phyloP scores from a whole-genome alignment of 2,113 vertebrate species.

The Notarius lentiginosus region DNA sequence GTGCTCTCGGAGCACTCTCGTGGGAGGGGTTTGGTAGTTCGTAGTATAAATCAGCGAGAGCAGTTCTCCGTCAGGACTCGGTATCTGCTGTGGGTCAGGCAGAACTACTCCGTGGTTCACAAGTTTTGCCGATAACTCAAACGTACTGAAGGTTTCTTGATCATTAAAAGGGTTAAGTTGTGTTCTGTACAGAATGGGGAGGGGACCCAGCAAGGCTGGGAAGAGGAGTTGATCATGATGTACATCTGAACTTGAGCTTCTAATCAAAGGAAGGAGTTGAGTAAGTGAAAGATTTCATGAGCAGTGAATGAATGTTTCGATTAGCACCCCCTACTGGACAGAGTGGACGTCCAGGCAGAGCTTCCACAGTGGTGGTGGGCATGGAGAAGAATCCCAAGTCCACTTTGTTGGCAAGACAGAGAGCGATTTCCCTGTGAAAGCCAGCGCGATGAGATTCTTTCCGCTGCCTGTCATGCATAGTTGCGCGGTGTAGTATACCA shows the following conservation, averaged over 20 bases:
- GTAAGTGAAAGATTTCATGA: neutral
- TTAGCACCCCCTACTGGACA: conserved; percentile 1
- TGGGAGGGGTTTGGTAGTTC: too few species aligned
- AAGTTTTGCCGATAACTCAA: neutral
- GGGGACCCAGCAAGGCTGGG: neutral
- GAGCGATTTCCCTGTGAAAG: neutral
- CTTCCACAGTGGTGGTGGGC: neutral
- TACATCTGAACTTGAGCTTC: neutral
- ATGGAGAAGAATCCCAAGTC: conserved; percentile 31
- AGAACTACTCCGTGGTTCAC: neutral
- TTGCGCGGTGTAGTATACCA: conserved; percentile 31
- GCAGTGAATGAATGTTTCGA: neutral
- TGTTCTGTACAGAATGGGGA: neutral
- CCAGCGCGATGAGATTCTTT: conserved; percentile 57
- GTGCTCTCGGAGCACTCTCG: too few species aligned
- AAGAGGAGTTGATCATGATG: neutral
- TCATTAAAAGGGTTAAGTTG: neutral
- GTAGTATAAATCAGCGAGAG: neutral
- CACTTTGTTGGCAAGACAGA: neutral
- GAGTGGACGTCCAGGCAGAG: neutral
- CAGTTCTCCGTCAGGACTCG: neutral
- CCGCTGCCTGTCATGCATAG: conserved; percentile 56
- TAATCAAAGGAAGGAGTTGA: neutral
- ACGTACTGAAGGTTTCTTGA: neutral
- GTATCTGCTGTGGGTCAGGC: neutral